phyloP scores from a whole-genome alignment of 2,797 vertebrate species.

The Denticeps clupeoides region DNA sequence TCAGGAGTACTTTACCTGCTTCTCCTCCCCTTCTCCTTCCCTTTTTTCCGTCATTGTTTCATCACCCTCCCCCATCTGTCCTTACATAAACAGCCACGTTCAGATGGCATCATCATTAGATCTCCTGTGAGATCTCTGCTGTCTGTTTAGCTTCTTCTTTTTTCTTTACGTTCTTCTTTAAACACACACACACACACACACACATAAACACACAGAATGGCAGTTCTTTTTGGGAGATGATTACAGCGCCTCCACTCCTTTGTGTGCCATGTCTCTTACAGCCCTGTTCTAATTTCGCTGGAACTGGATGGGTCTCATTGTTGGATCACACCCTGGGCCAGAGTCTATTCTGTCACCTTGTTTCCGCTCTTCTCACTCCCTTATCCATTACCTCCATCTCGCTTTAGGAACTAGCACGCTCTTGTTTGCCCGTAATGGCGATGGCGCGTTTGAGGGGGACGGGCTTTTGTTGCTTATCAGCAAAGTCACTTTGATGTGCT shows the following conservation, averaged over 20 bases:
- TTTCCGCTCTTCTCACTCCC: constrained; percentile 23
- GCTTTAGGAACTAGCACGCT: too few relatives aligned
- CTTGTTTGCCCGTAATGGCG: too few relatives aligned
- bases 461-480: too few relatives aligned
- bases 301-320: too few relatives aligned
- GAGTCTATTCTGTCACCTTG: constrained; percentile 21
- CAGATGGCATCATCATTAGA: neutral
- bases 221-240: too few relatives aligned
- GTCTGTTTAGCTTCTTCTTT: constrained; percentile 17
- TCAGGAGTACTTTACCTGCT: constrained; percentile 4
- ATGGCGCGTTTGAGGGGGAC: too few relatives aligned
- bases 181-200: neutral
- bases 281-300: too few relatives aligned
- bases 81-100: neutral
- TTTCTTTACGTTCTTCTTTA: constrained; percentile 2
- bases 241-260: constrained; percentile 8
- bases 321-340: too few relatives aligned
- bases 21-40: neutral
- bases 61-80: neutral
- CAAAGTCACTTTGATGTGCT: too few relatives aligned
- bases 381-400: constrained; percentile 7
- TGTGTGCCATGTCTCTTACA: neutral
- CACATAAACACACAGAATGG: neutral
- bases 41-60: neutral
- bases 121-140: constrained; percentile 3